Evolutionary conservation across 2,888 invertebrate species (phyloP).

Genomic region (Macrophya alboannulata): DNA sequence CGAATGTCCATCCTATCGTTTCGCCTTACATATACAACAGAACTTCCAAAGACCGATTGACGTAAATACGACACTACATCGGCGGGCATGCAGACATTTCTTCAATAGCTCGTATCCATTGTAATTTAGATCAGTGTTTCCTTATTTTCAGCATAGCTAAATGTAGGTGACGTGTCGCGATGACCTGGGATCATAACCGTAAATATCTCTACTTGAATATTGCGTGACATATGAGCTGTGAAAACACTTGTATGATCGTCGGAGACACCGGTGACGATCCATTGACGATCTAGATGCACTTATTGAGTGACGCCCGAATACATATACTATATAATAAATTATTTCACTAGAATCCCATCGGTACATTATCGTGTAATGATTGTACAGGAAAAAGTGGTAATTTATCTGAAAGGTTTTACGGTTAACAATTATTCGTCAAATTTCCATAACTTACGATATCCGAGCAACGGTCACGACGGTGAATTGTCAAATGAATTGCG

Average conservation of each 20-base stretch:
- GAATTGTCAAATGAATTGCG: not conserved
- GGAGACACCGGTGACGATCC: not conserved
- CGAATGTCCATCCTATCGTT: conserved; percentile 5
- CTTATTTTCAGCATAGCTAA: not conserved
- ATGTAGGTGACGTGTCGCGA: not conserved
- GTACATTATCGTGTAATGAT: not conserved
- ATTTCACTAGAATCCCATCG: not conserved
- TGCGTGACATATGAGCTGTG: not conserved
- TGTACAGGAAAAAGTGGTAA: not conserved
- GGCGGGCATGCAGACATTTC: not conserved
- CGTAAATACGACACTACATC: not conserved
- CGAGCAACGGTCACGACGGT: not conserved
- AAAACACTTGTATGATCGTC: not conserved
- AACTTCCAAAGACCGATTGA: not conserved
- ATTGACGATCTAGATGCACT: not conserved
- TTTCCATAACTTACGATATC: not conserved
- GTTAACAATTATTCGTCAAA: not conserved
- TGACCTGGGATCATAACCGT: not conserved
- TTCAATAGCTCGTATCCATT: not conserved
- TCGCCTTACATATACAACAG: not conserved
- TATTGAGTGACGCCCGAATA: conserved; percentile 9
- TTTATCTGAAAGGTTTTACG: not conserved
- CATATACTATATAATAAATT: not conserved
- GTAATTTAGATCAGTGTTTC: not conserved
- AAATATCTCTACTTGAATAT: not conserved